Evolutionary conservation across 2,113 vertebrate genomes (phyloP).

Genomic region (Hydrochoerus hydrochaeris): DNA sequence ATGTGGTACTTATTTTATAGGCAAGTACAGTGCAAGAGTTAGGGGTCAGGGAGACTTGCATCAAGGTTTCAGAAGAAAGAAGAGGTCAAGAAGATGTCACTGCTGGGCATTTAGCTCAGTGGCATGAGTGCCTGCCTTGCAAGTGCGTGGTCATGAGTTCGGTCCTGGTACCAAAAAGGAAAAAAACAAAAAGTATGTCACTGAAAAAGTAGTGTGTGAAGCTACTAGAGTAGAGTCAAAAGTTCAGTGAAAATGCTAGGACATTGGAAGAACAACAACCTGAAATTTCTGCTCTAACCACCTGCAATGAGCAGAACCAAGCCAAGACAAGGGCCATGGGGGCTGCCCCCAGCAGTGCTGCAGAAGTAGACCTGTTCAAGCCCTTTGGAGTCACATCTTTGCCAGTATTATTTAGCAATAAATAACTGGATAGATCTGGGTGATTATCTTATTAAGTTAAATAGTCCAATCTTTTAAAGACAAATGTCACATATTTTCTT

Average conservation of each 20-base stretch:
- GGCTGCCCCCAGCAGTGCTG: background rate
- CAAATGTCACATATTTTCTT: background rate
- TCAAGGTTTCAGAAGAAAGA: background rate
- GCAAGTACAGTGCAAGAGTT: background rate
- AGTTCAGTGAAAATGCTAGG: background rate
- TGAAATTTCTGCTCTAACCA: background rate
- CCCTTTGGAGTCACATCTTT: background rate
- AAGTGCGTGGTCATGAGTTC: too few species aligned
- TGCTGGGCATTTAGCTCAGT: too few species aligned
- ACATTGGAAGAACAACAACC: background rate
- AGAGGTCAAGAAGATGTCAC: background rate
- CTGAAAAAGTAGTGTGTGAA: background rate
- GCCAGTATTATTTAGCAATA: background rate
- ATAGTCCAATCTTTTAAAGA: background rate
- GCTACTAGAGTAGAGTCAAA: background rate
- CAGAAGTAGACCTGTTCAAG: background rate
- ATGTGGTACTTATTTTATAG: background rate
- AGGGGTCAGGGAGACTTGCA: background rate
- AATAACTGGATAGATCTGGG: background rate
- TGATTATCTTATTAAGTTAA: background rate
- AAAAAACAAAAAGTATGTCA: background rate
- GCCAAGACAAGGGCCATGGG: background rate
- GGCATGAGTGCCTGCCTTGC: too few species aligned
- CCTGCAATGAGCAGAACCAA: background rate
- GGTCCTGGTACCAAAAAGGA: too few species aligned